These are phyloP conservation scores for Mythimna albipuncta DNA, from an alignment of 2,888 invertebrate species.

Conservation along the genomic window DNA sequence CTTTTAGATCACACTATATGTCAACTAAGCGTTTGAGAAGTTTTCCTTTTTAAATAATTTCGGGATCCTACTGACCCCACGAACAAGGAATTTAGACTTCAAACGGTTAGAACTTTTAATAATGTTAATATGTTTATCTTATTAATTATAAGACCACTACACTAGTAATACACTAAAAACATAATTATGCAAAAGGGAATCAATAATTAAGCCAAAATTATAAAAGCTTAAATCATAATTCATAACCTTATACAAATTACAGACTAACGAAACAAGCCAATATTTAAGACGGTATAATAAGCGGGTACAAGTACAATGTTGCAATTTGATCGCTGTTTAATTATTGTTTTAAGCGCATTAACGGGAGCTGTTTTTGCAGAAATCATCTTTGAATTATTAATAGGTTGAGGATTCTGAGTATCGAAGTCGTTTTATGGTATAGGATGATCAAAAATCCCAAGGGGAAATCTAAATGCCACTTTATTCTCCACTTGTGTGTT, in stretches of 20 bases:
- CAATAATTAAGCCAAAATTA: constrained; percentile 68
- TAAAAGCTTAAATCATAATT: constrained; percentile 72
- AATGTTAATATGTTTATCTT: constrained; percentile 31
- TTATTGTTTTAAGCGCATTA: constrained; percentile 68
- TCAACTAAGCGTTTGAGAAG: too few relatives aligned
- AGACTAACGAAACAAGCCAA: constrained; percentile 72
- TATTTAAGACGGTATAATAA: constrained; percentile 79
- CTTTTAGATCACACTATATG: too few relatives aligned
- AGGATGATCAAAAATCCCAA: neutral
- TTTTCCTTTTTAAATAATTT: too few relatives aligned
- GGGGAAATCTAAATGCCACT: neutral
- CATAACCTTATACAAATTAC: constrained; percentile 80
- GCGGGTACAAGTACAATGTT: constrained; percentile 77
- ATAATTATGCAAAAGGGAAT: constrained; percentile 60
- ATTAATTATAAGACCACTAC: constrained; percentile 38
- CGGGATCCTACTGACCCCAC: too few relatives aligned
- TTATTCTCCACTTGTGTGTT: too few relatives aligned
- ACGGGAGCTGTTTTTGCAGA: constrained; percentile 76
- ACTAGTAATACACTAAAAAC: constrained; percentile 32
- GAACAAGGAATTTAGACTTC: too few relatives aligned
- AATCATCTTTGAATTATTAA: constrained; percentile 49
- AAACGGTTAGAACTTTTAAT: too few relatives aligned
- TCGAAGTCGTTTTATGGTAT: constrained; percentile 1
- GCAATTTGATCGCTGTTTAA: constrained; percentile 75
- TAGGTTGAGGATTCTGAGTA: constrained; percentile 42